A percentile compares a stretch with the other conserved stretches of the same genome.
Evolutionary conservation across 2,888 invertebrate species (phyloP).

Genomic region (Pyrrhopygopsis socrates): DNA sequence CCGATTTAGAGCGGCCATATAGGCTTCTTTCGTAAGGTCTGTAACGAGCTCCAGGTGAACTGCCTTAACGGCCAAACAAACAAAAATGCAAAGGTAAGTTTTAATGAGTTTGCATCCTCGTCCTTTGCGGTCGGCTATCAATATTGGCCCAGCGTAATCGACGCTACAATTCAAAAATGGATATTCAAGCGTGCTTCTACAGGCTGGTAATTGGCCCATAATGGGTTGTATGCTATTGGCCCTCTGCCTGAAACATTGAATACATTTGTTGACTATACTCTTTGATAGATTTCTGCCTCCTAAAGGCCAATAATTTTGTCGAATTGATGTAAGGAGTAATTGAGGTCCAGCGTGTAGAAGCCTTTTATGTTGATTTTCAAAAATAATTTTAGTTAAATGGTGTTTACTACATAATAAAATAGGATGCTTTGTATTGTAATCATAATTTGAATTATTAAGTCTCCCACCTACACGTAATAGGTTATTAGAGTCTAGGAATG

Average conservation of each 20-base stretch:
- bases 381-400: slow-evolving; percentile 34
- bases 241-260: slow-evolving; percentile 1
- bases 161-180: slow-evolving; percentile 27
- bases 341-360: background rate
- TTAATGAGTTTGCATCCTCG: slow-evolving; percentile 74
- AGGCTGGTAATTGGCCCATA: slow-evolving; percentile 25
- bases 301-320: slow-evolving; percentile 35
- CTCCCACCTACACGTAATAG: slow-evolving; percentile 1
- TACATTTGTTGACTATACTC: background rate
- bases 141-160: slow-evolving; percentile 66
- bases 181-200: slow-evolving; percentile 19
- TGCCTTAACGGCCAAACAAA: slow-evolving; percentile 68
- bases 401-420: slow-evolving; percentile 31
- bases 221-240: slow-evolving; percentile 29
- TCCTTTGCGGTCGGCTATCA: slow-evolving; percentile 71
- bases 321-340: slow-evolving; percentile 7
- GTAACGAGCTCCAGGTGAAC: slow-evolving; percentile 78
- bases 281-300: slow-evolving; percentile 28
- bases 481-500: no score
- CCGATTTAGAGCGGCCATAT: slow-evolving; percentile 65
- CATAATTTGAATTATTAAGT: slow-evolving; percentile 11
- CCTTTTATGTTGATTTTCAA: background rate
- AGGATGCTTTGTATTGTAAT: slow-evolving; percentile 31
- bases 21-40: slow-evolving; percentile 66
- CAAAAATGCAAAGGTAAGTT: slow-evolving; percentile 78